Conservation (phyloP, 2,113 vertebrate genomes). For the Erinaceus europaeus region DNA sequence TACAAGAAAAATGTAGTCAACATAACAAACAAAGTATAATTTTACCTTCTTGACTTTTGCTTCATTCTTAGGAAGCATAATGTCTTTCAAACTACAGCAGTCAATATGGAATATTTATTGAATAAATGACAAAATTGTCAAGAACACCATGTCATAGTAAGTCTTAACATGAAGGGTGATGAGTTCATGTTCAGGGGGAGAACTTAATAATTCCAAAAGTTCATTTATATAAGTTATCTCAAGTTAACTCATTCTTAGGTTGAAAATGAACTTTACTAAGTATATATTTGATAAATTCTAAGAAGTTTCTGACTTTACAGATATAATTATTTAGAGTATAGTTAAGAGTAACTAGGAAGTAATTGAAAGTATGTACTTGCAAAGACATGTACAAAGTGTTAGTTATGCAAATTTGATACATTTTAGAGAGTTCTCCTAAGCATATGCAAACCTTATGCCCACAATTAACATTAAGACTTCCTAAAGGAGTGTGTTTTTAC, state of each 20-base stretch:
- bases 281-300: neutral
- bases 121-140: neutral
- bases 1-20: neutral
- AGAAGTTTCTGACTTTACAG: neutral
- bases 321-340: neutral
- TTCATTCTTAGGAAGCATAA: neutral
- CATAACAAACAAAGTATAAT: slow-evolving; percentile 24
- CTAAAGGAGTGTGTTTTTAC: no score
- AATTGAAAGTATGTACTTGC: neutral
- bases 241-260: neutral
- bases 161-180: neutral
- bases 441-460: no score
- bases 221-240: neutral
- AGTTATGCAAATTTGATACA: neutral
- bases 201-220: neutral
- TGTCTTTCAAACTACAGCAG: neutral
- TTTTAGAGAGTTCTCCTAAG: no score
- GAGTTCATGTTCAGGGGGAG: neutral
- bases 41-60: neutral
- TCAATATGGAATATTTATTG: neutral
- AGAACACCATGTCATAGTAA: neutral
- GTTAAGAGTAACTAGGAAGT: neutral
- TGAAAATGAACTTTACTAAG: neutral
- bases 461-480: no score
- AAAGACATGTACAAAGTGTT: neutral